Conservation (phyloP, 2,797 vertebrate species). For the Borostomias antarcticus region DNA sequence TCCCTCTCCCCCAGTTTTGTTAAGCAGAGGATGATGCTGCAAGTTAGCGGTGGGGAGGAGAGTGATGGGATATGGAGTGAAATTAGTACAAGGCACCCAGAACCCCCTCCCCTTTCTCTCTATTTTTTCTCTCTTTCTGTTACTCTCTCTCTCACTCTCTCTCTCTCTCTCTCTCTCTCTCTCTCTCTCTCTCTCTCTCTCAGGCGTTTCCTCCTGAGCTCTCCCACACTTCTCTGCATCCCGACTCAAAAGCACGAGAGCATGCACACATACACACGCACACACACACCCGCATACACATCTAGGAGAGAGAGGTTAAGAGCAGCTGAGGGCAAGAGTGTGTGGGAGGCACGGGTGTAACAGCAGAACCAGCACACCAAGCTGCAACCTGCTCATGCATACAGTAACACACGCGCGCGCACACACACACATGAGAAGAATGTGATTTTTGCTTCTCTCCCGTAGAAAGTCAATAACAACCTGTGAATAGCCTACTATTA, state of each 20-base stretch:
- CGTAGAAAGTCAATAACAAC: background rate
- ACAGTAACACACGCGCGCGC: conserved; percentile 16
- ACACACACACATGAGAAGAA: background rate
- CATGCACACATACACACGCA: conserved; percentile 15
- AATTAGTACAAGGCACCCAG: conserved; percentile 39
- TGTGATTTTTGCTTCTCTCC: background rate
- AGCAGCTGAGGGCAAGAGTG: conserved; percentile 58
- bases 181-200: conserved; percentile 21
- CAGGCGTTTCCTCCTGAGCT: conserved; percentile 16
- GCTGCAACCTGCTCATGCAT: conserved; percentile 30
- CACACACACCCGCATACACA: conserved; percentile 28
- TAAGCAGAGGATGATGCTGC: conserved; percentile 32
- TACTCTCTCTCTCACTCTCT: background rate
- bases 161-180: conserved; percentile 12
- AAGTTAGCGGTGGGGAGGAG: conserved; percentile 47
- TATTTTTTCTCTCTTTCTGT: conserved; percentile 9
- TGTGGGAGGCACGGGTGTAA: conserved; percentile 63
- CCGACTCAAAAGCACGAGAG: conserved; percentile 26
- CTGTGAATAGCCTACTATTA: background rate
- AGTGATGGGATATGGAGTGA: conserved; percentile 53
- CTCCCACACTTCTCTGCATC: conserved; percentile 7
- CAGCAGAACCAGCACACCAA: conserved; percentile 34
- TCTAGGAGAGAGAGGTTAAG: conserved; percentile 53
- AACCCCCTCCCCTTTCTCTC: background rate
- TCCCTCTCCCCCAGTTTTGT: conserved; percentile 32